Evolutionary conservation across 2,113 vertebrate species (phyloP).

Genomic region (Antechinus flavipes): DNA sequence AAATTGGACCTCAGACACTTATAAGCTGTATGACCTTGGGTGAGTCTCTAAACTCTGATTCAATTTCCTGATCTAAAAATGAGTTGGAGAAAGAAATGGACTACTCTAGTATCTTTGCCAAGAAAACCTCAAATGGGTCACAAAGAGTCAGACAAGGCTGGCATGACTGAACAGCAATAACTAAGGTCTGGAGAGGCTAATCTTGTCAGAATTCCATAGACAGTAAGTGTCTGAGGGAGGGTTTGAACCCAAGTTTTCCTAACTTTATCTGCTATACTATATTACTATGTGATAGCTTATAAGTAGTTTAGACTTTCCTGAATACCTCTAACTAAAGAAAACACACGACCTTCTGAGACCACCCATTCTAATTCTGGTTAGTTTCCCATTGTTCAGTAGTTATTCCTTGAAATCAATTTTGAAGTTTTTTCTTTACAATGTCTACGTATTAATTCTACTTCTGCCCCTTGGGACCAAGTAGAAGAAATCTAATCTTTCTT

Average conservation of each 20-base stretch:
- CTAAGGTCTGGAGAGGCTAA: neutral
- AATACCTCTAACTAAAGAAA: neutral
- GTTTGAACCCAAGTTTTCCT: neutral
- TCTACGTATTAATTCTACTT: neutral
- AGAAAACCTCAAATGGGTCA: too few relatives aligned
- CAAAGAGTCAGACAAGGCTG: too few relatives aligned
- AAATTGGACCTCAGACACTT: neutral
- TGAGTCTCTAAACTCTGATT: neutral
- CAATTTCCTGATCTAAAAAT: too few relatives aligned
- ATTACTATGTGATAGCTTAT: neutral
- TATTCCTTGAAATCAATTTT: neutral
- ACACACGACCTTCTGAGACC: neutral
- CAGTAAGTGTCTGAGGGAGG: neutral
- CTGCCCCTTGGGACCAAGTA: neutral
- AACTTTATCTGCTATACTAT: neutral
- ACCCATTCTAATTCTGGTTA: neutral
- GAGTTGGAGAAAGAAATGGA: too few relatives aligned
- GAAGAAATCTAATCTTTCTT: neutral
- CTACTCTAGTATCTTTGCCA: too few relatives aligned
- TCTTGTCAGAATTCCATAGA: neutral
- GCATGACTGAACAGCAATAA: too few relatives aligned
- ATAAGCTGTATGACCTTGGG: too few relatives aligned
- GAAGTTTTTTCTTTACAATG: neutral
- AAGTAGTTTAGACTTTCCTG: neutral
- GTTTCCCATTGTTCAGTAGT: neutral